A percentile compares a stretch with the other conserved stretches of the same genome.
phyloP scores from a whole-genome alignment of 2,113 vertebrate genomes.

The Tauraco erythrolophus region DNA sequence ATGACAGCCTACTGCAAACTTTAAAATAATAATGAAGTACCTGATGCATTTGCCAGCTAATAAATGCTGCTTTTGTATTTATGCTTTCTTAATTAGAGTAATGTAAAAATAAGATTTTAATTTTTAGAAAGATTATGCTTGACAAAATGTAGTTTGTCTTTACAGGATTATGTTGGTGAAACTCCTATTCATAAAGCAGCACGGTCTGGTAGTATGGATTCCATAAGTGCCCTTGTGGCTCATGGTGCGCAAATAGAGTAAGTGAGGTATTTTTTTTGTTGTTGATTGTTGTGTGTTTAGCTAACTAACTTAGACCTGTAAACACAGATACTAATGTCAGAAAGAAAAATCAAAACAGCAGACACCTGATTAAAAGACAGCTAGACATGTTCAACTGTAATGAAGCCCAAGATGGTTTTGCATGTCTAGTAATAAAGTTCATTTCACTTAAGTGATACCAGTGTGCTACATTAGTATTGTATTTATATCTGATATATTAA shows the following conservation, averaged over 20 bases:
- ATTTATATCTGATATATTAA: background rate
- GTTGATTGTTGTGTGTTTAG: conserved; percentile 63
- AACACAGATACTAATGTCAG: conserved; percentile 20
- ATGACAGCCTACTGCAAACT: background rate
- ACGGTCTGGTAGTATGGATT: conserved; percentile 93
- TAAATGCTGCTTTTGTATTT: background rate
- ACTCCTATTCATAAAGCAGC: conserved; percentile 96
- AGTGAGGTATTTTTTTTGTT: conserved; percentile 77
- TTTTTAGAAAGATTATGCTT: conserved; percentile 14
- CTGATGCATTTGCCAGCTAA: background rate
- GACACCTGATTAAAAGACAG: background rate
- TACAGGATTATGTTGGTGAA: conserved; percentile 95
- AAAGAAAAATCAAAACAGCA: background rate
- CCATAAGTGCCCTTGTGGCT: conserved; percentile 89
- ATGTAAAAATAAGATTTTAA: background rate
- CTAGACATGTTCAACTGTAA: conserved; percentile 15
- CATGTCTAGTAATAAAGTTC: conserved; percentile 29
- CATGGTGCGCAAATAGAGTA: conserved; percentile 92
- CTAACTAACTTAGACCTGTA: conserved; percentile 60
- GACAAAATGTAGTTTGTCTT: conserved; percentile 68
- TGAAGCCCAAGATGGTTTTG: background rate
- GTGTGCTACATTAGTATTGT: background rate
- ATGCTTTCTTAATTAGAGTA: background rate
- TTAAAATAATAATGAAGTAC: background rate
- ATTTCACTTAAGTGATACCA: background rate